Evolutionary conservation across 2,888 invertebrate genomes (phyloP).

Genomic region (Fragum sueziense): DNA sequence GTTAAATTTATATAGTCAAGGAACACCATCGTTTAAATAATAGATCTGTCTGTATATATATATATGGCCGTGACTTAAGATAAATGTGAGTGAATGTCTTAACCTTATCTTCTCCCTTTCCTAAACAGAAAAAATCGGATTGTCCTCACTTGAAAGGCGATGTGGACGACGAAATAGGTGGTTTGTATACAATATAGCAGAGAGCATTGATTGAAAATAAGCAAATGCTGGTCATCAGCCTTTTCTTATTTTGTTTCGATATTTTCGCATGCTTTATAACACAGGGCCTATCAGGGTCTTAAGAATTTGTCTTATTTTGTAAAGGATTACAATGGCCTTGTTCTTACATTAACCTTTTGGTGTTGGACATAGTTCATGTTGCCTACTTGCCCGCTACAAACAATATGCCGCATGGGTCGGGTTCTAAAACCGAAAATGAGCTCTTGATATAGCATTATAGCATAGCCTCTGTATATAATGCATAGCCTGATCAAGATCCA

Average conservation of each 20-base stretch:
- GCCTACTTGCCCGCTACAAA: no score
- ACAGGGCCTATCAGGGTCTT: neutral
- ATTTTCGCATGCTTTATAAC: neutral
- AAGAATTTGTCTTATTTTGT: neutral
- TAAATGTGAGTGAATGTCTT: neutral
- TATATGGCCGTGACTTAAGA: no score
- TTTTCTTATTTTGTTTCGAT: neutral
- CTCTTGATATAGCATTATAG: neutral
- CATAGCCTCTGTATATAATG: neutral
- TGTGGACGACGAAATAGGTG: neutral
- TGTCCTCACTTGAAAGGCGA: neutral
- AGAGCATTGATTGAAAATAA: neutral
- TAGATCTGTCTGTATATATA: no score
- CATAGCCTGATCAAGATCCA: neutral
- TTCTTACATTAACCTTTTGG: neutral
- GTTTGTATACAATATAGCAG: neutral
- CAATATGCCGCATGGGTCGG: no score
- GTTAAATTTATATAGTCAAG: constrained; percentile 24
- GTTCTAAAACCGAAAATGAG: no score
- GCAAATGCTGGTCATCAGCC: neutral
- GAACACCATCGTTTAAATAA: constrained; percentile 27
- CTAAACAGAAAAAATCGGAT: neutral
- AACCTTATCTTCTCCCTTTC: neutral
- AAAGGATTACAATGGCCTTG: neutral
- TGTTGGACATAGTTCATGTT: neutral